Evolutionary conservation across 2,113 vertebrate species (phyloP).

Genomic region (Pongo abelii): DNA sequence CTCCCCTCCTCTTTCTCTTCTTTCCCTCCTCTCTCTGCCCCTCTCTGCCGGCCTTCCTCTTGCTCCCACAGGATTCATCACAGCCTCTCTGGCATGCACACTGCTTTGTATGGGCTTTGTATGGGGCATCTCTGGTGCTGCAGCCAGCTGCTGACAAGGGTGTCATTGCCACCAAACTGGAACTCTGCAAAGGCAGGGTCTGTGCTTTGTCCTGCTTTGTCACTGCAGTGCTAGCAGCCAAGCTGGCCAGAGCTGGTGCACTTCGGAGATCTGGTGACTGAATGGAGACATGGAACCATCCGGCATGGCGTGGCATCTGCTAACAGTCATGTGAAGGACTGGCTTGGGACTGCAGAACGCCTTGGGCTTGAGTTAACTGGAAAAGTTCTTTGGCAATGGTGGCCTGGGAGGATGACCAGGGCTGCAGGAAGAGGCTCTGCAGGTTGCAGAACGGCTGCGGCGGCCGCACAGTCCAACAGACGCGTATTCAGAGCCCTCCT

Average conservation of each 20-base stretch:
- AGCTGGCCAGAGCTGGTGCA: rapidly evolving
- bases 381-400: rapidly evolving
- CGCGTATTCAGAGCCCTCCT: background rate
- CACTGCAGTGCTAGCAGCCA: rapidly evolving
- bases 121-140: rapidly evolving
- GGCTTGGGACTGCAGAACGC: background rate
- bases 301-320: rapidly evolving
- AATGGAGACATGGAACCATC: rapidly evolving
- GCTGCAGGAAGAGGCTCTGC: background rate
- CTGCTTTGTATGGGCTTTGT: rapidly evolving
- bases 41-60: rapidly evolving
- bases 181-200: background rate
- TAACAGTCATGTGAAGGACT: background rate
- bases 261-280: rapidly evolving
- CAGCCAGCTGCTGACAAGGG: background rate
- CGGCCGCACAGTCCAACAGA: background rate
- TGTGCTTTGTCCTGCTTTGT: rapidly evolving
- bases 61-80: background rate
- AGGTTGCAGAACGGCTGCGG: background rate
- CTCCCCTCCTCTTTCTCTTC: too few species aligned
- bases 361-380: background rate
- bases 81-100: rapidly evolving
- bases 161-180: background rate
- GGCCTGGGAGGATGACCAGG: rapidly evolving
- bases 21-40: rapidly evolving